Evolutionary conservation across 37 sponge, comb jelly and placozoan species (phyloP), one percentile per base, ranked within the genome.

Genomic region (Cladorhizidae sp.): DNA sequence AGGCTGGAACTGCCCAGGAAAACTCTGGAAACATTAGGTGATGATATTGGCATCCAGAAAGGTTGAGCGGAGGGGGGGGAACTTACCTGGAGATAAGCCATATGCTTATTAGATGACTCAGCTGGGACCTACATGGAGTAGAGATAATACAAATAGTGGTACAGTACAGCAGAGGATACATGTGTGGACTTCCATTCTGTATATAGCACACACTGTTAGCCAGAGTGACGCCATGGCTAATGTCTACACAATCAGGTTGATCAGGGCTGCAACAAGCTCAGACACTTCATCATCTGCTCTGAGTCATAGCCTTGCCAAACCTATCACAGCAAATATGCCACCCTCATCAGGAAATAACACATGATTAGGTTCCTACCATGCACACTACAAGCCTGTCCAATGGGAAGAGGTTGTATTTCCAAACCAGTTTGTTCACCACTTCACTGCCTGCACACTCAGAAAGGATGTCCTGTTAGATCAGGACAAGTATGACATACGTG

Each of bases 351-450:
- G n/a, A n/a, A n/a, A n/a, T n/a, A n/a, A n/a, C n/a, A n/a, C n/a
- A n/a, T n/a, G n/a, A n/a, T 17, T 26, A 26, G 45, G 8, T 11
- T 36, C 76, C 78, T n/a, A 91, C 96, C 88, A 95, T 82, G 50
- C 80, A 86, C 37, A 95, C 67, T 52, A 92, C 43, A 1, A 95
- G 73, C 64, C 88, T 70, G 85, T 95, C 96, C 74, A 92, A 65
- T 0, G 88, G 79, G 50, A 89, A 71, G 12, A 95, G 33, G 68
- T 89, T 77, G 75, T 90, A 87, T 82, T 89, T 84, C 96, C 96
- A 95, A 43, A 95, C 74, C 22, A 95, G 75, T 3, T 92, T 50
- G 79, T 75, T 28, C 91, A 57, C 40, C 79, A 39, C 20, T 42
- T 32, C 2, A 72, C 73, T 23, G 76, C 87, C 87, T 91, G 49